phyloP scores from a whole-genome alignment of 2,113 vertebrate species.

The Muntiacus reevesi region DNA sequence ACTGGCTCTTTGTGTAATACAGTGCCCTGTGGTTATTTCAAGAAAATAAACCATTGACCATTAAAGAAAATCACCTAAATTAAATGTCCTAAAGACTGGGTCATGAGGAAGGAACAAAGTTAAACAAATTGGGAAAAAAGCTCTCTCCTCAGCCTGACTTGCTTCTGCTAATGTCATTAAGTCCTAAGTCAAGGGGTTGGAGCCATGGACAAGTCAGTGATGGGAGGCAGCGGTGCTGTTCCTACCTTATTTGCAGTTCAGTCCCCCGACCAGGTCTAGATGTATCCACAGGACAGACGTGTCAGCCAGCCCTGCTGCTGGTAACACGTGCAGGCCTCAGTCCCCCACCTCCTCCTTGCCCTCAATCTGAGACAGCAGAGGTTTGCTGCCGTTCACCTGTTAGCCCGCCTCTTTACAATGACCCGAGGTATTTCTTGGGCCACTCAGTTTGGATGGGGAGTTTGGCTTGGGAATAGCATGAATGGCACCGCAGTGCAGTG shows the following conservation, averaged over 20 bases:
- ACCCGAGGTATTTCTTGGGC: background rate
- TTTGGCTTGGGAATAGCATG: constrained; percentile 10
- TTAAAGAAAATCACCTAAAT: background rate
- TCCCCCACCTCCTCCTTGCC: background rate
- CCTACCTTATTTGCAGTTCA: background rate
- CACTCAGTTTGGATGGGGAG: background rate
- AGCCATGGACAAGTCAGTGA: background rate
- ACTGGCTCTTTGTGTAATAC: background rate
- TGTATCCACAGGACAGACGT: background rate
- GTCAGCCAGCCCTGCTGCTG: background rate
- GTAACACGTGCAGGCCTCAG: background rate
- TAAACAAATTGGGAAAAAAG: background rate
- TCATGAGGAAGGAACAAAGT: background rate
- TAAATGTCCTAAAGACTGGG: background rate
- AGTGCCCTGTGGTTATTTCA: background rate
- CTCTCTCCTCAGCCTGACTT: background rate
- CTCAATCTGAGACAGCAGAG: background rate
- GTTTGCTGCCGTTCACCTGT: background rate
- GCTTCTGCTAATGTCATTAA: background rate
- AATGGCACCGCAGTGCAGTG: background rate
- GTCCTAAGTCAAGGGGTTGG: background rate
- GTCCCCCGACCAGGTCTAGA: background rate
- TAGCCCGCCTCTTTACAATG: background rate
- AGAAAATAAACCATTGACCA: background rate
- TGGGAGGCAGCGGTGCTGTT: background rate